Evolutionary conservation across 2,888 invertebrate species (phyloP), one percentile per base, ranked within the genome.

Genomic region (Myathropa florea): DNA sequence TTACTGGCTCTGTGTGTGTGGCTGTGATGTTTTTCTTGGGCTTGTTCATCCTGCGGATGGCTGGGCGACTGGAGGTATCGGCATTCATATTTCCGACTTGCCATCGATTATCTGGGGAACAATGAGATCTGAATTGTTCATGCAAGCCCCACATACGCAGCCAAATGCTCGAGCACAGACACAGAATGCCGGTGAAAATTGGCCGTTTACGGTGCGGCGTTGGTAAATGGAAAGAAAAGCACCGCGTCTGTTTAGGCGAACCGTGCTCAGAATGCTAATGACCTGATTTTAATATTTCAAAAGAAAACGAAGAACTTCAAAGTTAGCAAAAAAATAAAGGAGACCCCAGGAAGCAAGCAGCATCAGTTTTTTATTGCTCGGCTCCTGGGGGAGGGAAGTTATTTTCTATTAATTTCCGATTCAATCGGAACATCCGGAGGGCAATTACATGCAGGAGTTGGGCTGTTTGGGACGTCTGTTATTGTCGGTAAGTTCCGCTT

Each of bases 121-220:
- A 75, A 75, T 65, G 64, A 39, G 63, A 65, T 65, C 65, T 65
- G 39, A 75, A 75, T 75, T 65, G 55, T 75, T 39, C 64, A 75
- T 59, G 65, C 28, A 26, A 3, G 26, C 36, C 4, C 33, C 68
- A 60, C 14, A 73, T 18, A 30, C 55, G n/a, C 26, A 12, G 18
- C 33, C 9, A 57, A 33, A 10, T 33, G 1, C 4, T 1, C 33
- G 33, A 2, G 46, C 46, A 1, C 46, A 46, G 18, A 46, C 18
- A 18, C 18, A 1, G 7, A n/a, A 18, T 46, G 46, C 46, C 7
- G 46, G 46, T 9, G 46, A 46, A 18, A 46, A 46, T 46, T 46
- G 46, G 18, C 46, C 46, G 18, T 46, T 46, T 46, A 46, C 46
- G 46, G 46, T 7, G 18, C 4, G 46, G 46, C 18, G 46, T 4